Base-by-base conservation (phyloP, 2,888 invertebrate genomes). In the Eretmocerus hayati region DNA sequence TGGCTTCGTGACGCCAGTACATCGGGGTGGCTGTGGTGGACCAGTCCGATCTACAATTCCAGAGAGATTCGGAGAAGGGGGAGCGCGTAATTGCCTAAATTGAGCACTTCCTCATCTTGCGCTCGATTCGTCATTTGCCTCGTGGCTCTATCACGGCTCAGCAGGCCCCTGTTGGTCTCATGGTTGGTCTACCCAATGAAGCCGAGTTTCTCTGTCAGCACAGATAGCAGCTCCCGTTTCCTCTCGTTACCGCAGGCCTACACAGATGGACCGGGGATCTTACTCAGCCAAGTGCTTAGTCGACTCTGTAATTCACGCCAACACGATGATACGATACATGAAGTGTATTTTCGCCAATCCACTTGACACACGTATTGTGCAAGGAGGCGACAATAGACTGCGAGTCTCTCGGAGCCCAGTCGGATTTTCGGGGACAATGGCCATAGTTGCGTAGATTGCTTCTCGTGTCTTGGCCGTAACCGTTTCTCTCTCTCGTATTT, bases 21-120 rank as follows among this genome's bases (percentile, higher is more conserved):
- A n/a, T n/a, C n/a, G n/a, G n/a, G n/a, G n/a, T n/a, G n/a, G n/a
- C n/a, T n/a, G n/a, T n/a, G n/a, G n/a, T n/a, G n/a, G n/a, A n/a
- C n/a, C n/a, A n/a, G n/a, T n/a, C n/a, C n/a, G n/a, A n/a, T n/a
- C n/a, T n/a, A n/a, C n/a, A n/a, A n/a, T n/a, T n/a, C n/a, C n/a
- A n/a, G n/a, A n/a, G n/a, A n/a, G n/a, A n/a, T n/a, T 5, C n/a
- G n/a, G 33, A 13, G 33, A 16, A 5, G 33, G 18, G 8, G 13
- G 39, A 35, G 47, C 35, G 53, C 53, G 54, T 56, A 56, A 59
- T 58, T 56, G 54, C 53, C 53, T 51, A 50, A 59, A 59, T 59
- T 56, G 56, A 57, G 51, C 54, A 56, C 57, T 57, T 57, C 57
- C 59, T 56, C 53, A 54, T 56, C 56, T 56, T 53, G 49, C 26